These are phyloP conservation scores for Fukomys damarensis DNA, from an alignment of 2,113 vertebrate genomes.

Conservation along the genomic window DNA sequence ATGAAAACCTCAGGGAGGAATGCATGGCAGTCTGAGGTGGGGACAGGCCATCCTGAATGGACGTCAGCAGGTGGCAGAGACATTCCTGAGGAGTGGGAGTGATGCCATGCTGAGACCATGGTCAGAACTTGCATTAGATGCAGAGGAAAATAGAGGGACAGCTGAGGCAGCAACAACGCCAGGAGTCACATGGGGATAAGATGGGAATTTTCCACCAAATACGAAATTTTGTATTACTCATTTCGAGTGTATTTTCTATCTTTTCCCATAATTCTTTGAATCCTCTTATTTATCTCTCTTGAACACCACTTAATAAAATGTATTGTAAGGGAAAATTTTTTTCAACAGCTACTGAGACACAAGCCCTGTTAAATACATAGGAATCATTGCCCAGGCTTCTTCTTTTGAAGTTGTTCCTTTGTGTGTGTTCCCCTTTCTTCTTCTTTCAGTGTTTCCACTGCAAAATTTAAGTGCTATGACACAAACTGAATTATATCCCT, in stretches of 20 bases:
- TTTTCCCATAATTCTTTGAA: background rate
- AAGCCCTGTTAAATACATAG: background rate
- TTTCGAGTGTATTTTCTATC: background rate
- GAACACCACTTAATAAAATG: slow-evolving; percentile 2
- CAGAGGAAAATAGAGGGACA: background rate
- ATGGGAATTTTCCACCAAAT: background rate
- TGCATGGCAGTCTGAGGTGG: background rate
- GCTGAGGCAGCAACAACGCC: background rate
- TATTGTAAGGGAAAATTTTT: background rate
- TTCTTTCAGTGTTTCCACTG: background rate
- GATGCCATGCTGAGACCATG: background rate
- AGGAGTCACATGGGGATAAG: background rate
- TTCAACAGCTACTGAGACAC: background rate
- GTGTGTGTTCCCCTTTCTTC: background rate
- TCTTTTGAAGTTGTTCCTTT: slow-evolving; percentile 42
- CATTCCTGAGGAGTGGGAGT: background rate
- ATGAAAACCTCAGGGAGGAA: background rate
- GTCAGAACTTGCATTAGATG: background rate
- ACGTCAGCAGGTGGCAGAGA: background rate
- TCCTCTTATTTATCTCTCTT: slow-evolving; percentile 1
- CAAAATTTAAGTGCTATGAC: slow-evolving; percentile 9
- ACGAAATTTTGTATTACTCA: background rate
- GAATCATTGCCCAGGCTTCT: background rate
- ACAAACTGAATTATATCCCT: background rate
- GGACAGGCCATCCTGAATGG: background rate